Evolutionary conservation across 1,140 invertebrate genomes (phyloP).

Genomic region (Andrena cerasifolii): DNA sequence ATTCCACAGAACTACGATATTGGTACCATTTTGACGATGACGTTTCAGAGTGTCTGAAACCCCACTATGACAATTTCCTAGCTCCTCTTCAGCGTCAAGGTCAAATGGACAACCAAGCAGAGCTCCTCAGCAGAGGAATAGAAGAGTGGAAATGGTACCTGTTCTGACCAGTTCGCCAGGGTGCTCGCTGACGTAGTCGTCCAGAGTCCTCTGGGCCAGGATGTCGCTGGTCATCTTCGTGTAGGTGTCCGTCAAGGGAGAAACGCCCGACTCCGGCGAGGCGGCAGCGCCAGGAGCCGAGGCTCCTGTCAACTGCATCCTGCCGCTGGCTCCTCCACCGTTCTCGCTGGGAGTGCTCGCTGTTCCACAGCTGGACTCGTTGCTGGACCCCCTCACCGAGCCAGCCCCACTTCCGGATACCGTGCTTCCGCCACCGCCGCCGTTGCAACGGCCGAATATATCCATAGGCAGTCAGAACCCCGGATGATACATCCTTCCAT

Average conservation of each 20-base stretch:
- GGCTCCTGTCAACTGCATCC: conserved; percentile 82
- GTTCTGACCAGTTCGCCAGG: conserved; percentile 96
- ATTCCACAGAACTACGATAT: too few species aligned
- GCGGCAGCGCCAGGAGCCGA: conserved; percentile 80
- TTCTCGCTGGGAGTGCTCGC: conserved; percentile 57
- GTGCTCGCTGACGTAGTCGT: conserved; percentile 95
- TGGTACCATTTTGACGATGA: too few species aligned
- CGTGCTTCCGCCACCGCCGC: conserved; percentile 74
- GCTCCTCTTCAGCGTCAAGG: too few species aligned
- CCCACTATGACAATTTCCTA: too few species aligned
- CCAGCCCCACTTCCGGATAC: conserved; percentile 72
- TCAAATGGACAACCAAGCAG: too few species aligned
- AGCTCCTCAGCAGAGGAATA: too few species aligned
- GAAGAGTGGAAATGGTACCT: conserved; percentile 80
- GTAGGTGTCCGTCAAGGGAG: conserved; percentile 90
- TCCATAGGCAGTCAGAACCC: conserved; percentile 82
- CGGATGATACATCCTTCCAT: conserved; percentile 78
- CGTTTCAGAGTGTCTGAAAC: too few species aligned
- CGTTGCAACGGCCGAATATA: conserved; percentile 82
- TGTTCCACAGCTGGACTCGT: conserved; percentile 68
- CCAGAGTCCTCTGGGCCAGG: conserved; percentile 92
- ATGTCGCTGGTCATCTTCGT: conserved; percentile 95
- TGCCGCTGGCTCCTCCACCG: conserved; percentile 64
- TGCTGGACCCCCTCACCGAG: conserved; percentile 65
- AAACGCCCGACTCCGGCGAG: conserved; percentile 81